Evolutionary conservation across 1,140 invertebrate genomes (phyloP), one percentile per base, ranked within the genome.

Genomic region (Trigoniulus corallinus): DNA sequence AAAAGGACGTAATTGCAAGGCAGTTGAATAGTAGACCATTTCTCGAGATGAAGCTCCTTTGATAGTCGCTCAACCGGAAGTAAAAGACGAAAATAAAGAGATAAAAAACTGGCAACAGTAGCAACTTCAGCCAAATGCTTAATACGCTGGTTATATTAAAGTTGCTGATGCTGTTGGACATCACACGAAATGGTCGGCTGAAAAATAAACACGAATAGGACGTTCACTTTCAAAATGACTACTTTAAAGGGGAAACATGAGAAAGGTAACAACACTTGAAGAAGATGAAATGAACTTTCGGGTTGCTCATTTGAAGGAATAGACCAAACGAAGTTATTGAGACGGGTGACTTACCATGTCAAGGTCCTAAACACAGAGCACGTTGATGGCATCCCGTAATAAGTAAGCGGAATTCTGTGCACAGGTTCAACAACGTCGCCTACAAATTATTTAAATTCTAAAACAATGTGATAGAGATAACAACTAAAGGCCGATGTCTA

Each of bases 21-120:
- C 79, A 77, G 59, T 86, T 89, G 53, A 92, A 78, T 39, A 92
- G 74, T 25, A 93, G 70, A 10, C 86, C 86, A 61, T 76, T 83
- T 59, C 77, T 73, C 4, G 80, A 80, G 29, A 82, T 75, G 59
- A 84, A 85, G 4, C 79, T 78, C 54, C 79, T 74, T 56, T 84
- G 80, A 59, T 74, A 77, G 56, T 78, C 52, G 77, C 69, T 57
- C 78, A 79, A 48, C 2, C 57, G 61, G 53, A 75, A 79, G 60
- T 88, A 92, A 54, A 91, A 82, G 3, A 82, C 65, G 75, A 83
- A 89, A 15, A 92, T 57, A 7, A 88, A 67, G 13, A 80, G 75
- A 62, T 83, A 81, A 42, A 81, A 80, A 13, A 84, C 67, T 1
- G 88, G 88, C 13, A 91, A 58, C 0, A 81, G 65, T 22, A 88